phyloP scores from a whole-genome alignment of 2,888 invertebrate genomes.

The Chrysolina oricalcia region DNA sequence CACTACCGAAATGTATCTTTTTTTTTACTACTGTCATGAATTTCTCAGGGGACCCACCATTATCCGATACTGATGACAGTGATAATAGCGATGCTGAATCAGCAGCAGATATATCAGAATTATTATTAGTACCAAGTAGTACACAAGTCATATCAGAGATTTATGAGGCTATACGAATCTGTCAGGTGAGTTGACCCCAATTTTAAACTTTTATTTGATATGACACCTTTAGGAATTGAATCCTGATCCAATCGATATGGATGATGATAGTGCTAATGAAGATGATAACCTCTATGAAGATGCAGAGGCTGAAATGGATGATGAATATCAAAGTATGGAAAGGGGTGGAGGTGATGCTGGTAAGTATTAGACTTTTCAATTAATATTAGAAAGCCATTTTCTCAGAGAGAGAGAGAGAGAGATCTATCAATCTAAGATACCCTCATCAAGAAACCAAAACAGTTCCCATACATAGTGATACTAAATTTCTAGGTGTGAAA shows the following conservation, averaged over 20 bases:
- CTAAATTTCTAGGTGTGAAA: too few relatives aligned
- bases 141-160: slow-evolving; percentile 77
- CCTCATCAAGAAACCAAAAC: too few relatives aligned
- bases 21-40: neutral
- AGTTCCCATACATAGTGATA: too few relatives aligned
- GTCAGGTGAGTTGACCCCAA: slow-evolving; percentile 74
- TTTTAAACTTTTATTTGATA: slow-evolving; percentile 3
- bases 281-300: slow-evolving; percentile 70
- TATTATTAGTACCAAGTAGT: slow-evolving; percentile 81
- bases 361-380: slow-evolving; percentile 26
- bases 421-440: too few relatives aligned
- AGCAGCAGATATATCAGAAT: slow-evolving; percentile 78
- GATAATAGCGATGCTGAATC: slow-evolving; percentile 71
- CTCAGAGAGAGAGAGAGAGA: too few relatives aligned
- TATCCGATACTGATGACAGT: slow-evolving; percentile 55
- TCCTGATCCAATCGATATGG: slow-evolving; percentile 82
- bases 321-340: slow-evolving; percentile 69
- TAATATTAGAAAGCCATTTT: neutral
- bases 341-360: slow-evolving; percentile 70
- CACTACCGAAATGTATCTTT: neutral
- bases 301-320: slow-evolving; percentile 71
- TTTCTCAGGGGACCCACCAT: slow-evolving; percentile 47
- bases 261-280: slow-evolving; percentile 73
- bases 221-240: slow-evolving; percentile 74
- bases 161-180: slow-evolving; percentile 84